Evolutionary conservation across 2,888 invertebrate species (phyloP).

Genomic region (Agrotis segetum): DNA sequence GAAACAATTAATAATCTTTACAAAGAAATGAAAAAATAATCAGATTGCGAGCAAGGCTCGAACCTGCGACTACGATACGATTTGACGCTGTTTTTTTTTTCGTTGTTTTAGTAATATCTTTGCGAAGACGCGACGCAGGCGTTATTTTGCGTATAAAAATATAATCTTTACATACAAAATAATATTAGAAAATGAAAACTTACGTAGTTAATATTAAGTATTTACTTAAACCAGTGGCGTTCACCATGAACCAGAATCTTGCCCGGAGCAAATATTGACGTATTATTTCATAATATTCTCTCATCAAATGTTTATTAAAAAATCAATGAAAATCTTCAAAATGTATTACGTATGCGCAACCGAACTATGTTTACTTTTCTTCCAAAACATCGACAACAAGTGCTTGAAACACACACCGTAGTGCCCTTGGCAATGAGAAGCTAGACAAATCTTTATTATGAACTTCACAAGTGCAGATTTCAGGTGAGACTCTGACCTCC

Average conservation of each 20-base stretch:
- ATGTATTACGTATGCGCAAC: not conserved
- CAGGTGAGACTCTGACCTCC: no score
- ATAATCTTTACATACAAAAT: no score
- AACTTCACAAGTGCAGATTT: no score
- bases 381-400: not conserved
- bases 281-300: slow-evolving; percentile 8
- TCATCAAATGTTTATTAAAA: slow-evolving; percentile 17
- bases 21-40: no score
- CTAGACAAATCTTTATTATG: no score
- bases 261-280: slow-evolving; percentile 9
- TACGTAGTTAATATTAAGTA: not conserved
- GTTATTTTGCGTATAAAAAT: no score
- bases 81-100: no score
- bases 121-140: no score
- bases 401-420: not conserved
- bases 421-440: not conserved
- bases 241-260: slow-evolving; percentile 9
- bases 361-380: not conserved
- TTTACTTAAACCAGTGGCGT: slow-evolving; percentile 3
- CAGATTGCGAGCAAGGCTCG: no score
- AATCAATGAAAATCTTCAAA: not conserved
- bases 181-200: not conserved
- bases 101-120: no score
- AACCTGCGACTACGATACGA: no score
- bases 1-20: no score